phyloP scores from a whole-genome alignment of 2,797 vertebrate species.

The Setipinna tenuifilis region DNA sequence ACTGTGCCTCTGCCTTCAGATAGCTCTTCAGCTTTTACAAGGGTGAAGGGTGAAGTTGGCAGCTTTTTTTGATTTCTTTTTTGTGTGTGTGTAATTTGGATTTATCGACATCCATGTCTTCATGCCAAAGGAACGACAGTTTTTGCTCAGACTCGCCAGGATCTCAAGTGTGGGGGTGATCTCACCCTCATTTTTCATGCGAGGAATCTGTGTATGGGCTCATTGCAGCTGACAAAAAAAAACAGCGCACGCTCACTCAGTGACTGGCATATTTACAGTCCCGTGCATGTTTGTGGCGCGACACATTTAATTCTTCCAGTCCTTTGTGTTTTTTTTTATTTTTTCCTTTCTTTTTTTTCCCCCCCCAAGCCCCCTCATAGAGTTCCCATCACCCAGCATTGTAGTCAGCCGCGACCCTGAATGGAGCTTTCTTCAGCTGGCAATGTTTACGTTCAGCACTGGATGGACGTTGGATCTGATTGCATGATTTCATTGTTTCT shows the following conservation, averaged over 20 bases:
- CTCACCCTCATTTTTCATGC: neutral
- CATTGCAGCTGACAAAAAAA: neutral
- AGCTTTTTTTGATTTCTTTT: neutral
- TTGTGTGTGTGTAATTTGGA: neutral
- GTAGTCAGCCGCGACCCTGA: neutral
- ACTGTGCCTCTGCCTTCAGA: neutral
- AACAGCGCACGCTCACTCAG: neutral
- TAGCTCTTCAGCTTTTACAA: neutral
- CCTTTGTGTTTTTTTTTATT: neutral
- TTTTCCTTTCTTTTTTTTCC: neutral
- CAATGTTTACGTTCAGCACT: neutral
- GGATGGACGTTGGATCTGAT: conserved; percentile 22
- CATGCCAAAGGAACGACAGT: neutral
- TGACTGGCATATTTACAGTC: neutral
- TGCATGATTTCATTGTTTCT: conserved; percentile 21
- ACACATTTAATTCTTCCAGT: neutral
- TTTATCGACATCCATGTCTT: neutral
- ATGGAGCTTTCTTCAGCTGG: neutral
- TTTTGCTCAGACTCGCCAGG: neutral
- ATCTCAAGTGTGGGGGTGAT: neutral
- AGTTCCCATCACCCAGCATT: neutral
- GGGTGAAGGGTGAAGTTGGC: neutral
- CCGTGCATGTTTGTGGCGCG: neutral
- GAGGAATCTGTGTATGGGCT: neutral
- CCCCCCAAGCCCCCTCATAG: too few relatives aligned